A percentile compares a stretch with the other conserved stretches of the same genome.
These are phyloP conservation scores for Plectropomus leopardus DNA, from an alignment of 2,113 vertebrate species.

Conservation along the genomic window DNA sequence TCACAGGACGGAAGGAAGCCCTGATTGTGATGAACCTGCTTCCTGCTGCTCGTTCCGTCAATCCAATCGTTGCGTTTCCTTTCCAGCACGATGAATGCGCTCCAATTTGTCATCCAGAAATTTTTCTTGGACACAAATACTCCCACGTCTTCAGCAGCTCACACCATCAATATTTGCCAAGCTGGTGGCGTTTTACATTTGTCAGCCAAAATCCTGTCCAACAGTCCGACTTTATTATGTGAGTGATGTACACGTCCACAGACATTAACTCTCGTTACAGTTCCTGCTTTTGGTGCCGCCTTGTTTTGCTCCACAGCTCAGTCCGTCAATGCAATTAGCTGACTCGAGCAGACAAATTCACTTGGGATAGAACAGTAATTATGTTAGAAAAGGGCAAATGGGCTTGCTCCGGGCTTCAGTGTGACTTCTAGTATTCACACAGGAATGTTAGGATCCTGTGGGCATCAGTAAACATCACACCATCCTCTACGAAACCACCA, in stretches of 20 bases:
- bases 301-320: constrained; percentile 2
- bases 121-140: constrained; percentile 5
- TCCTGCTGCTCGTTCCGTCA: constrained; percentile 29
- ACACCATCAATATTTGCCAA: constrained; percentile 9
- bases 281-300: not conserved
- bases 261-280: not conserved
- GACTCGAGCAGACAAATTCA: not conserved
- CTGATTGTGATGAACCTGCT: constrained; percentile 19
- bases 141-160: not conserved
- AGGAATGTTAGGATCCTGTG: not conserved
- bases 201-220: not conserved
- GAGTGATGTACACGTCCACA: not conserved
- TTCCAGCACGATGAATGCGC: constrained; percentile 3
- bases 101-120: constrained; percentile 33
- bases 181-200: not conserved
- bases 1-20: constrained; percentile 14
- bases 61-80: not conserved
- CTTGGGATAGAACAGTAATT: not conserved
- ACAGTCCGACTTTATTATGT: not conserved
- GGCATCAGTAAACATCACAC: not conserved
- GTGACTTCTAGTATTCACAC: not conserved
- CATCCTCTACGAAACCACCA: not conserved
- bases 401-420: not conserved
- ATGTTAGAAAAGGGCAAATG: not conserved
- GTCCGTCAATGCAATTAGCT: not conserved